Evolutionary conservation across 1,140 invertebrate species (phyloP).

Genomic region (Macrosteles quadrilineatus): DNA sequence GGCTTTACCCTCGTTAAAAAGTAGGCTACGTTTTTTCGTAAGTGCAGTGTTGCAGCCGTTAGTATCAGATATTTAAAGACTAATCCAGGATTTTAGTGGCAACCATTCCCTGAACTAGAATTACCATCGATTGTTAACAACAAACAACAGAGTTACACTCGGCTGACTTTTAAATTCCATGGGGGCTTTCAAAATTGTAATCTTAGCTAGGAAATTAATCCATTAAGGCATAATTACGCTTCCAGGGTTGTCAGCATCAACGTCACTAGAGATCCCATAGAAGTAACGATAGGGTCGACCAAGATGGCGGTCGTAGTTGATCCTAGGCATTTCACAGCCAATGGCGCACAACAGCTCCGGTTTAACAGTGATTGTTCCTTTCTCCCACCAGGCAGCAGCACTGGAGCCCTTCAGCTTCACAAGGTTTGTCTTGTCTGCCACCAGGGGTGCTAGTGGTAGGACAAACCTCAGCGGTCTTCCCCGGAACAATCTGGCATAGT

Average conservation of each 20-base stretch:
- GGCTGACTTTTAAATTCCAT: too few species aligned
- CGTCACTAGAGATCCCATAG: conserved; percentile 86
- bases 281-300: conserved; percentile 77
- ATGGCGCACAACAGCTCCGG: conserved; percentile 69
- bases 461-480: conserved; percentile 73
- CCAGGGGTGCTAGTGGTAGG: conserved; percentile 56
- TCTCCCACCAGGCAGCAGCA: conserved; percentile 55
- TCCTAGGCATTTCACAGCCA: conserved; percentile 81
- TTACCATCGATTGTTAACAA: too few species aligned
- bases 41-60: too few species aligned
- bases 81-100: too few species aligned
- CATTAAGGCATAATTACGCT: conserved; percentile 60
- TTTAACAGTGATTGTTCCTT: conserved; percentile 56
- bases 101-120: too few species aligned
- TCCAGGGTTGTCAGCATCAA: conserved; percentile 77
- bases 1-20: too few species aligned
- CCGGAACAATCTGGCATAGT: conserved; percentile 77
- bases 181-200: too few species aligned
- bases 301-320: conserved; percentile 70
- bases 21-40: too few species aligned
- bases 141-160: too few species aligned
- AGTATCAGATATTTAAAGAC: too few species aligned
- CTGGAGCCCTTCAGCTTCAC: conserved; percentile 48
- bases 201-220: too few species aligned
- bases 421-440: conserved; percentile 1